These are phyloP conservation scores for Scomberomorus guttatus DNA, from an alignment of 2,797 vertebrate species.

Conservation along the genomic window DNA sequence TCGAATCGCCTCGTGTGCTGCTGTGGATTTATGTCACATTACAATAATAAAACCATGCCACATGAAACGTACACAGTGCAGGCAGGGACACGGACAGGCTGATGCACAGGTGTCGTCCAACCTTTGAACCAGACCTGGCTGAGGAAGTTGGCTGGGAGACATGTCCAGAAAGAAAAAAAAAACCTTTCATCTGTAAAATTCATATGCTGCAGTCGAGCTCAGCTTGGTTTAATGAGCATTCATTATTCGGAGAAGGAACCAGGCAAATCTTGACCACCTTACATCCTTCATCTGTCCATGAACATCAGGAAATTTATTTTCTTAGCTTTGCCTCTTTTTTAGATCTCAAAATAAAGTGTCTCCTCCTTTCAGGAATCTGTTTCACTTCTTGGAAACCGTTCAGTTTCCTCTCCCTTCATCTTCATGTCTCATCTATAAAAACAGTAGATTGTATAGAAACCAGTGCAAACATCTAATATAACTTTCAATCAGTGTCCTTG, in stretches of 20 bases:
- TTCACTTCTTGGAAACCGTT: neutral
- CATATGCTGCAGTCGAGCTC: conserved; percentile 27
- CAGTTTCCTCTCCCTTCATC: neutral
- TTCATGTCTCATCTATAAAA: conserved; percentile 13
- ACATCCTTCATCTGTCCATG: conserved; percentile 15
- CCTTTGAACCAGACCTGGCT: conserved; percentile 55
- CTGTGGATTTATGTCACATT: conserved; percentile 42
- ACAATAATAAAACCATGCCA: conserved; percentile 58
- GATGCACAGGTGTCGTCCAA: conserved; percentile 55
- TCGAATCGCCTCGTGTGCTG: conserved; percentile 38
- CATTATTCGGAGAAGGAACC: conserved; percentile 29
- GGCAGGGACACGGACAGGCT: conserved; percentile 9
- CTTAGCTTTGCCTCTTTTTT: conserved; percentile 6
- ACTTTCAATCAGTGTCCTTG: conserved; percentile 16
- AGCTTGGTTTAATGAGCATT: conserved; percentile 55
- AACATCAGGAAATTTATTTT: conserved; percentile 14
- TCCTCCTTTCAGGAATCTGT: neutral
- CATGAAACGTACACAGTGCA: neutral
- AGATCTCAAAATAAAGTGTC: conserved; percentile 8
- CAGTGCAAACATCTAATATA: conserved; percentile 54
- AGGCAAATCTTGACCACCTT: neutral
- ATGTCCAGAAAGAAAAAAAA: conserved; percentile 22
- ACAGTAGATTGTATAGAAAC: conserved; percentile 28
- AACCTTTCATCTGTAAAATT: conserved; percentile 61
- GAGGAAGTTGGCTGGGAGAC: conserved; percentile 33